Conservation (phyloP, 2,113 vertebrate genomes). For the Sorex fumeus region DNA sequence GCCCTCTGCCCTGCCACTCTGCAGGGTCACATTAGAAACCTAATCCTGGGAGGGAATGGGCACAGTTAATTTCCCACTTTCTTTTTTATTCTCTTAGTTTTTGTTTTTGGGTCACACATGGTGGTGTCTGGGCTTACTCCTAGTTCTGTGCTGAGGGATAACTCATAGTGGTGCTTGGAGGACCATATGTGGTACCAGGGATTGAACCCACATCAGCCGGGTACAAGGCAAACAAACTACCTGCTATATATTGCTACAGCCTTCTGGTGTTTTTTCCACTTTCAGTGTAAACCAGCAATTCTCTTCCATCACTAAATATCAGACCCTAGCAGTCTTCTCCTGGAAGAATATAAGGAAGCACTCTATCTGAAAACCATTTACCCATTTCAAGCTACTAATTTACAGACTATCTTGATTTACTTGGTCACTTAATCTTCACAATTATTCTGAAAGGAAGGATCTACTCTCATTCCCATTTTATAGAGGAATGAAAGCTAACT, state of each 20-base stretch:
- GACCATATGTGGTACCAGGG: too few species aligned
- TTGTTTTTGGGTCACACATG: too few species aligned
- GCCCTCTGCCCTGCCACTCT: neutral
- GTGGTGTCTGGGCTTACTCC: too few species aligned
- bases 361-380: neutral
- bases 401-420: slow-evolving; percentile 27
- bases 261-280: neutral
- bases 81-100: too few species aligned
- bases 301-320: neutral
- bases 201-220: too few species aligned
- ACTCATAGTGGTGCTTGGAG: too few species aligned
- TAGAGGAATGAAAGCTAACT: neutral
- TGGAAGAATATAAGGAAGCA: neutral
- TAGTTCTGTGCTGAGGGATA: too few species aligned
- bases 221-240: too few species aligned
- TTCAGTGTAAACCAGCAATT: neutral
- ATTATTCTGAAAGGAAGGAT: neutral
- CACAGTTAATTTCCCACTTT: neutral
- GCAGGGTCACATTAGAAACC: neutral
- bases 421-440: neutral
- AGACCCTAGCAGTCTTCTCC: neutral
- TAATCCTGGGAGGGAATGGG: neutral
- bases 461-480: neutral
- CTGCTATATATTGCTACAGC: too few species aligned
- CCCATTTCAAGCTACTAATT: neutral